Percentiles rank a stretch among this genome's conserved stretches.
Conservation (phyloP, 2,113 vertebrate species). For the Equus przewalskii region DNA sequence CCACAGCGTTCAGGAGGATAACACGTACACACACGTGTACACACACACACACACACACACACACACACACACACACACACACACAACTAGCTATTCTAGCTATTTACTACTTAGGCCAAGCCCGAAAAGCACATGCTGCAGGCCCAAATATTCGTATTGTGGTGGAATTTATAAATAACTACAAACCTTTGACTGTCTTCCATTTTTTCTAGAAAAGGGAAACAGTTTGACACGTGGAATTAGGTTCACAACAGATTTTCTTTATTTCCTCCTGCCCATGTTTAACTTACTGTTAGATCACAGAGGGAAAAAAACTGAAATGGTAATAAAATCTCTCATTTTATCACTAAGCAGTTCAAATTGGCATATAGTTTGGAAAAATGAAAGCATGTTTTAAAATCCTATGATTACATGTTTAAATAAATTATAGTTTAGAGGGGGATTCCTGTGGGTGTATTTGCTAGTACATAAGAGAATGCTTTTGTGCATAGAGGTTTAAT, state of each 20-base stretch:
- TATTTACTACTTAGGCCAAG: slow-evolving; percentile 64
- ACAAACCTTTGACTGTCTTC: slow-evolving; percentile 54
- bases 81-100: neutral
- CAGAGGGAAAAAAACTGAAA: neutral
- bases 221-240: slow-evolving; percentile 61
- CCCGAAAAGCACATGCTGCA: slow-evolving; percentile 30
- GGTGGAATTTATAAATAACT: slow-evolving; percentile 69
- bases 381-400: slow-evolving; percentile 84
- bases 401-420: slow-evolving; percentile 84
- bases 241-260: slow-evolving; percentile 69
- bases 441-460: slow-evolving; percentile 85
- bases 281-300: slow-evolving; percentile 70
- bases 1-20: slow-evolving; percentile 67
- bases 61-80: neutral
- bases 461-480: slow-evolving; percentile 84
- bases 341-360: slow-evolving; percentile 81
- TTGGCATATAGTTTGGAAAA: slow-evolving; percentile 82
- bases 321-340: slow-evolving; percentile 79
- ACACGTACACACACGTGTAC: neutral
- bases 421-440: slow-evolving; percentile 84
- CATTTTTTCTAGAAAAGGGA: slow-evolving; percentile 51
- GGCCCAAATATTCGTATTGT: slow-evolving; percentile 61
- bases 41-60: slow-evolving; percentile 40
- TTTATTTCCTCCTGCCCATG: slow-evolving; percentile 60
- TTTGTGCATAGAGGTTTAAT: slow-evolving; percentile 83